Evolutionary conservation across 1,140 invertebrate species (phyloP), one percentile per base, ranked within the genome.

Genomic region (Pentalonia nigronervosa): DNA sequence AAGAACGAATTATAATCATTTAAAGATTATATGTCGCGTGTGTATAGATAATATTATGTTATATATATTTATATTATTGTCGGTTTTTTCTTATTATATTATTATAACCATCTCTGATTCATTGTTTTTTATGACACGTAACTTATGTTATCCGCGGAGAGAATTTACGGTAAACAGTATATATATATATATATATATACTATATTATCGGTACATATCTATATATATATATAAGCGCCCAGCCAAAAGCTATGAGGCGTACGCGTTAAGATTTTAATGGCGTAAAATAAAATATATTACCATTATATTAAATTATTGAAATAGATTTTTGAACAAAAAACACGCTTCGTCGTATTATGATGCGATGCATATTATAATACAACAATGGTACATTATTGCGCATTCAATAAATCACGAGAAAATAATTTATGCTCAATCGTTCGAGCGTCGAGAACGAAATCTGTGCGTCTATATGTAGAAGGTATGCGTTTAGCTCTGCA

Each of bases 381-480:
- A n/a, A 67, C 30, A n/a, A n/a, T 11, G 30, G 60, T 60, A 60
- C 17, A 17, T 41, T n/a, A 67, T n/a, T 67, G 11, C 30, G 30
- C 6, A 30, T 76, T 76, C 60, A 7, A 76, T n/a, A n/a, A 76
- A 76, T 76, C 60, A 76, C 60, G n/a, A 17, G n/a, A 20, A 76
- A 76, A 76, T 76, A 76, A 76, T 76, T 76, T 76, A 76, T 76
- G 60, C 60, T 76, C 60, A 76, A 76, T 76, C 30, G 60, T 14
- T 30, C 14, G 9, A 60, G 8, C 56, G 56, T 60, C 9, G 14
- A n/a, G n/a, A 76, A 76, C 60, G 14, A 76, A 76, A n/a, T 76
- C 60, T 67, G 14, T 30, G 30, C n/a, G n/a, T n/a, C n/a, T n/a
- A n/a, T n/a, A n/a, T n/a, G n/a, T n/a, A n/a, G n/a, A n/a, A n/a